Evolutionary conservation across 1,140 invertebrate genomes (phyloP).

Genomic region (Coenobita brevimanus): DNA sequence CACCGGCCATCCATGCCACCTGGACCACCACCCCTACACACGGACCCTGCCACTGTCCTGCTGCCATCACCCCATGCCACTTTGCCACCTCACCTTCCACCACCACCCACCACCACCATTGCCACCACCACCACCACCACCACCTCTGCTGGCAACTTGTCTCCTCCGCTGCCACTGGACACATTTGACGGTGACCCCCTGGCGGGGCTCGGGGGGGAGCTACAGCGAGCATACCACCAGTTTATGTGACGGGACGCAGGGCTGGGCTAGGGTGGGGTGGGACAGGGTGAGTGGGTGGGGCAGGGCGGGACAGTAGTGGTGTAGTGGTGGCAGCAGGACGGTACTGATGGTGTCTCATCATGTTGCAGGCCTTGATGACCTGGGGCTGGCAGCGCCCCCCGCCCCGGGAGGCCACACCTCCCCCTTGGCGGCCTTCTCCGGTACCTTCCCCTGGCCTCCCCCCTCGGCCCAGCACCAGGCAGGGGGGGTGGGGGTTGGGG

Average conservation of each 20-base stretch:
- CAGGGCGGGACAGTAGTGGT: neutral
- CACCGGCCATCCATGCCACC: slow-evolving; percentile 46
- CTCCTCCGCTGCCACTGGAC: slow-evolving; percentile 16
- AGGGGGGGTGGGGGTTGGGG: slow-evolving; percentile 48
- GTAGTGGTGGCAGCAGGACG: slow-evolving; percentile 35
- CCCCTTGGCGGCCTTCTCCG: slow-evolving; percentile 54
- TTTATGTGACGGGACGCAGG: slow-evolving; percentile 60
- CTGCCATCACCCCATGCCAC: slow-evolving; percentile 13
- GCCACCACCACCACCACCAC: slow-evolving; percentile 3
- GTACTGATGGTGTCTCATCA: slow-evolving; percentile 56
- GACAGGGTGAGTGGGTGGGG: neutral
- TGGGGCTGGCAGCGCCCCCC: slow-evolving; percentile 49
- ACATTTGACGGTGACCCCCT: neutral
- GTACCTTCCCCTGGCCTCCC: slow-evolving; percentile 53
- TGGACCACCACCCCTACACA: slow-evolving; percentile 2
- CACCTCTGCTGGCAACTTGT: neutral
- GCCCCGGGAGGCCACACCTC: slow-evolving; percentile 42
- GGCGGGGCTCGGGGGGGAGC: slow-evolving; percentile 21
- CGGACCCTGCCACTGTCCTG: slow-evolving; percentile 18
- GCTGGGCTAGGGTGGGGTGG: slow-evolving; percentile 35
- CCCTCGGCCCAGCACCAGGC: slow-evolving; percentile 43
- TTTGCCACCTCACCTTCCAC: neutral
- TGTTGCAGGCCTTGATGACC: slow-evolving; percentile 60
- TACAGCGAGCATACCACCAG: slow-evolving; percentile 52
- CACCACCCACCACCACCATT: slow-evolving; percentile 9